phyloP scores from a whole-genome alignment of 2,113 vertebrate species.

The Lepus americanus region DNA sequence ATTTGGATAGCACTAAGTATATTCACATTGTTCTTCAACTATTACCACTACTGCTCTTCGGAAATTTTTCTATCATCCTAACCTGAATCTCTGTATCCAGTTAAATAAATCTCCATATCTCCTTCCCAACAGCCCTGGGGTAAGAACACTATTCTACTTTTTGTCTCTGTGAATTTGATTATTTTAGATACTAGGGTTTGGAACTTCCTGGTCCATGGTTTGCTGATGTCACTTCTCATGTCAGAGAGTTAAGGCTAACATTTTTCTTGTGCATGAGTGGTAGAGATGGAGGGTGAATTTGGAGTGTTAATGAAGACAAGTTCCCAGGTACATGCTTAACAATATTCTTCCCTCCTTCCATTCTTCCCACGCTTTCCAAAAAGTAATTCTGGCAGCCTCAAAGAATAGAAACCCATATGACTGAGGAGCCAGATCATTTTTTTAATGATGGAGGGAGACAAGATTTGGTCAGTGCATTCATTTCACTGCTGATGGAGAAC shows the following conservation, averaged over 20 bases:
- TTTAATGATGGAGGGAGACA: background rate
- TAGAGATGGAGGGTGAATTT: background rate
- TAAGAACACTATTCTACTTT: background rate
- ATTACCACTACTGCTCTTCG: background rate
- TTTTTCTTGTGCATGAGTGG: background rate
- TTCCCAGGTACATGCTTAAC: background rate
- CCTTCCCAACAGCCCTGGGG: too few relatives aligned
- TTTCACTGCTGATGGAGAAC: background rate
- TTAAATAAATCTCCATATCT: background rate
- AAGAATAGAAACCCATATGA: background rate
- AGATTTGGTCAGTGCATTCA: background rate
- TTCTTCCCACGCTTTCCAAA: background rate
- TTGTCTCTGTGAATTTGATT: background rate
- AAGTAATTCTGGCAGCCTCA: background rate
- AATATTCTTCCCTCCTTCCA: background rate
- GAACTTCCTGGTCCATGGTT: background rate
- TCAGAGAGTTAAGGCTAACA: background rate
- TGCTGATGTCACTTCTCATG: background rate
- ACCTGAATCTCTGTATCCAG: background rate
- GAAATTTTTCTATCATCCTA: background rate
- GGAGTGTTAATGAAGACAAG: background rate
- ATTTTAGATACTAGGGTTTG: background rate
- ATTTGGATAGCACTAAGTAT: background rate
- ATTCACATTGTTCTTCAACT: background rate
- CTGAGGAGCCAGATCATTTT: background rate